Evolutionary conservation across 2,888 invertebrate species (phyloP).

Genomic region (Tachystola acroxantha): DNA sequence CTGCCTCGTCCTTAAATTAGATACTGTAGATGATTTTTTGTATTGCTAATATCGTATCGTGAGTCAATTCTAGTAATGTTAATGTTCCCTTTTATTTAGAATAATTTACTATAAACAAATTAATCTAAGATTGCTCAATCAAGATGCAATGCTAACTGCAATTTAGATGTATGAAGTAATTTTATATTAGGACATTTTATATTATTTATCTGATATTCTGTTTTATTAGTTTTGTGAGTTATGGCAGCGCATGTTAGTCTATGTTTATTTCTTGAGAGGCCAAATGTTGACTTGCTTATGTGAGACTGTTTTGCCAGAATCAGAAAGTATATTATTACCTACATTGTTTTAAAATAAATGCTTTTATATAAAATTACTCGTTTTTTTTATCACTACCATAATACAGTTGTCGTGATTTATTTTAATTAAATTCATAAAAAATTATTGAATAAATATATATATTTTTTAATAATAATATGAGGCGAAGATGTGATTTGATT

Average conservation of each 20-base stretch:
- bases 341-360: constrained; percentile 79
- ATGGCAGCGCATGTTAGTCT: constrained; percentile 77
- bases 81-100: constrained; percentile 72
- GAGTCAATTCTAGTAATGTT: constrained; percentile 76
- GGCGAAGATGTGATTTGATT: no score
- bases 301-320: constrained; percentile 79
- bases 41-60: constrained; percentile 72
- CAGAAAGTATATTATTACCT: constrained; percentile 78
- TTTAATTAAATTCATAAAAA: no score
- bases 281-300: constrained; percentile 79
- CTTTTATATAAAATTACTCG: constrained; percentile 64
- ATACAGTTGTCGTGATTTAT: no score
- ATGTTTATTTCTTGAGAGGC: constrained; percentile 73
- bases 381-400: constrained; percentile 18
- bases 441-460: no score
- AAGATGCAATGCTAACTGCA: constrained; percentile 74
- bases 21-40: constrained; percentile 56
- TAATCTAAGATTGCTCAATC: constrained; percentile 74
- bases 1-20: no score
- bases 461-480: no score
- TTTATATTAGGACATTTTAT: constrained; percentile 66
- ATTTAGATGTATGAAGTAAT: constrained; percentile 62
- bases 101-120: constrained; percentile 69
- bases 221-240: constrained; percentile 71
- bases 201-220: constrained; percentile 68